Conservation (phyloP, 1,140 invertebrate genomes). For the Drosophila ananassae region DNA sequence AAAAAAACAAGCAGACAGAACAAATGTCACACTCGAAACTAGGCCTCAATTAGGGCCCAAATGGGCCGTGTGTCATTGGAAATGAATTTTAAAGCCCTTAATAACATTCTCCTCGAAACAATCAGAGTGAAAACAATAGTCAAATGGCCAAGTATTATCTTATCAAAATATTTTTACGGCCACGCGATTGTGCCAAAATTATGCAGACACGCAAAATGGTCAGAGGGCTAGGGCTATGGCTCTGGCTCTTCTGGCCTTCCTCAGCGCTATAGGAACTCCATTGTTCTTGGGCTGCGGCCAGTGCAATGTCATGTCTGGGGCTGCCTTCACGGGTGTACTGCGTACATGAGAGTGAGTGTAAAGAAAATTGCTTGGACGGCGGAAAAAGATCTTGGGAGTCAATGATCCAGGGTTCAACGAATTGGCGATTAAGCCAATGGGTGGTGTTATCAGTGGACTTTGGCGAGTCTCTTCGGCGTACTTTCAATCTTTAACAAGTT, state of each 20-base stretch:
- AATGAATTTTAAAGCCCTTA: neutral
- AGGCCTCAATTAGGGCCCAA: conserved; percentile 28
- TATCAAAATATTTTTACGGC: conserved; percentile 32
- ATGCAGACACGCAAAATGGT: conserved; percentile 9
- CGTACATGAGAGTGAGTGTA: neutral
- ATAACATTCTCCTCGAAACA: neutral
- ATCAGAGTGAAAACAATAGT: neutral
- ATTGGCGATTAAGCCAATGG: conserved; percentile 27
- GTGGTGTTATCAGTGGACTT: conserved; percentile 31
- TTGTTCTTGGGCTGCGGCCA: conserved; percentile 29
- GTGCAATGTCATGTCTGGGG: conserved; percentile 34
- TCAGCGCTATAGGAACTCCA: neutral
- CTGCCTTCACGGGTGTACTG: conserved; percentile 23
- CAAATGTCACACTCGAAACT: conserved; percentile 29
- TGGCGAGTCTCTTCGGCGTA: conserved; percentile 11
- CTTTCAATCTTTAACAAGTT: neutral
- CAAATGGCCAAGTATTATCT: conserved; percentile 21
- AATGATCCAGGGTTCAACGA: conserved; percentile 43
- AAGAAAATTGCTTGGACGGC: conserved; percentile 35
- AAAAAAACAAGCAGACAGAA: conserved; percentile 7
- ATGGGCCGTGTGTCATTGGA: conserved; percentile 3
- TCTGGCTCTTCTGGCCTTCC: no score
- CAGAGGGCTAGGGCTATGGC: no score
- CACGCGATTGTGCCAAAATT: conserved; percentile 14
- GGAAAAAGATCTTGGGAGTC: conserved; percentile 30